Conservation (phyloP, 2,888 invertebrate genomes). For the Gnatocerus cornutus region DNA sequence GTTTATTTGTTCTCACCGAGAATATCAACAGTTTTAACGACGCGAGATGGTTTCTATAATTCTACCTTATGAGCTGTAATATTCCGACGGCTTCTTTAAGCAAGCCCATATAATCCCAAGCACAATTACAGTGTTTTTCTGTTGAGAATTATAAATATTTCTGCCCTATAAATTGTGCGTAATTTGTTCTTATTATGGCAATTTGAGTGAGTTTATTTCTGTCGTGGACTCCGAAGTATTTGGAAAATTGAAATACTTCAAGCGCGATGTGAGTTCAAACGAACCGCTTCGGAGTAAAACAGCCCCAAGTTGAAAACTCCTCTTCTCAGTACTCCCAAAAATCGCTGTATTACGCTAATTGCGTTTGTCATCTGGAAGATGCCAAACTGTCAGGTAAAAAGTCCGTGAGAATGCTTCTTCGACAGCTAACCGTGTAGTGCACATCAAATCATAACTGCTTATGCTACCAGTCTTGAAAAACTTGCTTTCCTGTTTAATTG, state of each 20-base stretch:
- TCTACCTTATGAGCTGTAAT: slow-evolving; percentile 35
- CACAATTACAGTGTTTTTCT: slow-evolving; percentile 44
- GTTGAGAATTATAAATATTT: slow-evolving; percentile 66
- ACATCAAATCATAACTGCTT: slow-evolving; percentile 65
- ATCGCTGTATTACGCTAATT: slow-evolving; percentile 50
- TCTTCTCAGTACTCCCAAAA: slow-evolving; percentile 15
- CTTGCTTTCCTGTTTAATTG: slow-evolving; percentile 68
- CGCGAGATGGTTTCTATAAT: slow-evolving; percentile 32
- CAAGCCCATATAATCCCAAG: slow-evolving; percentile 35
- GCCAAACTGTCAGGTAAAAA: slow-evolving; percentile 57
- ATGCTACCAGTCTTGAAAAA: slow-evolving; percentile 61
- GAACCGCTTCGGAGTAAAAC: slow-evolving; percentile 58
- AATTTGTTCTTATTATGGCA: slow-evolving; percentile 68
- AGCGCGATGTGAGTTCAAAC: slow-evolving; percentile 63
- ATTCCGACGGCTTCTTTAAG: slow-evolving; percentile 46
- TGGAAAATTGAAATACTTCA: slow-evolving; percentile 67
- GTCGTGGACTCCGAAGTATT: slow-evolving; percentile 64
- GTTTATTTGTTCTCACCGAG: slow-evolving; percentile 26
- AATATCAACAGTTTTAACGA: slow-evolving; percentile 35
- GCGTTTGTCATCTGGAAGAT: slow-evolving; percentile 56
- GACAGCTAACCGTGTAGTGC: slow-evolving; percentile 62
- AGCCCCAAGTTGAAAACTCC: slow-evolving; percentile 32
- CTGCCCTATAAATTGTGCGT: slow-evolving; percentile 67
- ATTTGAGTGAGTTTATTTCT: slow-evolving; percentile 65
- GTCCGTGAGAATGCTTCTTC: slow-evolving; percentile 59